Conservation (phyloP, 2,113 vertebrate genomes). For the Scomber colias region DNA sequence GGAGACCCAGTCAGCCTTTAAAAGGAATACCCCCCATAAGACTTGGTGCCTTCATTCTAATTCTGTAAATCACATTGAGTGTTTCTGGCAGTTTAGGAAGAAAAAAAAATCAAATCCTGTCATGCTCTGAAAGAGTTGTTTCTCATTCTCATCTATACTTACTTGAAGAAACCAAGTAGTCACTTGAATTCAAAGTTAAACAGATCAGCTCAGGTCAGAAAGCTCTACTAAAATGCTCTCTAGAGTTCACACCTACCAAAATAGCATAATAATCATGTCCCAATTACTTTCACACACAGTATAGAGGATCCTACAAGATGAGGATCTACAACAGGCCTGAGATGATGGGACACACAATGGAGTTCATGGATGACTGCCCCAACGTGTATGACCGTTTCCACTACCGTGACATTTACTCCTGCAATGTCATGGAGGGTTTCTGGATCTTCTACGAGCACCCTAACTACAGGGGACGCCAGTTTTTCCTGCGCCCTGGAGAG, state of each 20-base stretch:
- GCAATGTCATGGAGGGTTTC: constrained; percentile 81
- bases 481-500: constrained; percentile 82
- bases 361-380: constrained; percentile 84
- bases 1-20: constrained; percentile 76
- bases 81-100: constrained; percentile 65
- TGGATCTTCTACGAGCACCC: constrained; percentile 86
- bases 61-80: constrained; percentile 73
- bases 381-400: constrained; percentile 79
- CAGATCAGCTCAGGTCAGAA: constrained; percentile 28
- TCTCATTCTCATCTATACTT: constrained; percentile 49
- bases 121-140: constrained; percentile 50
- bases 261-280: constrained; percentile 26
- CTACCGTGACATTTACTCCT: constrained; percentile 81
- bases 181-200: constrained; percentile 44
- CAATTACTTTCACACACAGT: constrained; percentile 62
- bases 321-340: constrained; percentile 83
- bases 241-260: constrained; percentile 15
- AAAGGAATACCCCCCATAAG: constrained; percentile 76
- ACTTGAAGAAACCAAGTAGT: constrained; percentile 38
- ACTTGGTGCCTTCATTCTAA: constrained; percentile 74
- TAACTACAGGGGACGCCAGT: constrained; percentile 85
- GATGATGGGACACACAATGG: constrained; percentile 78
- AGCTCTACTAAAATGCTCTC: constrained; percentile 15
- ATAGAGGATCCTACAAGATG: constrained; percentile 82
- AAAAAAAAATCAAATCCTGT: constrained; percentile 40